Evolutionary conservation across 2,888 invertebrate species (phyloP), one percentile per base, ranked within the genome.

Genomic region (Harmothoe impar): DNA sequence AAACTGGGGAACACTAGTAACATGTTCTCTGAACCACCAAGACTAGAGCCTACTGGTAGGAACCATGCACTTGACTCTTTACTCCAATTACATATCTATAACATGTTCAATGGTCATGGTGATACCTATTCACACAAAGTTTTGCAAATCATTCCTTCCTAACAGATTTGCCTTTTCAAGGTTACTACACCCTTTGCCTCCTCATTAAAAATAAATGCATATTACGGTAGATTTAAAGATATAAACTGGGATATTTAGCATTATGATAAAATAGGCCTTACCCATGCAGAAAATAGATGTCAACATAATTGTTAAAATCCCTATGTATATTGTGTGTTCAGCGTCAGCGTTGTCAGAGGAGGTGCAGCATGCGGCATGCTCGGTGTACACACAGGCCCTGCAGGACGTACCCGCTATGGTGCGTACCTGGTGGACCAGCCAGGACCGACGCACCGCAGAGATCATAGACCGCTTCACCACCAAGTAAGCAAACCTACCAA

Each of bases 381-480:
- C 97, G 96, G 96, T 97, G 93, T 98, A 97, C 94, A 96, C 96
- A 52, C 96, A 96, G 92, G 96, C 97, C 89, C 94, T 97, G 90
- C 96, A 97, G 90, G 97, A 97, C 94, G 96, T 98, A 92, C 98
- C 97, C 89, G 97, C 97, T 54, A 96, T 97, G 89, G 97, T 97
- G 43, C 96, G 98, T 89, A 97, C 97, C 95, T 98, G 98, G 98
- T 98, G 97, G 97, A 97, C 97, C 90, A 95, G 95, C 77, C 96
- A 97, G 23, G 97, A 97, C 89, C 97, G 97, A 62, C 96, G 97
- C 93, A 97, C 97, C 68, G 96, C 97, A 89, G 97, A 97, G 68
- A 96, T 97, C 89, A 97, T 98, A 0, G 97, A 98, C 93, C 97
- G 97, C 95, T 95, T 54, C 56, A 86, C 86, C 10, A 86, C 86